Conservation (phyloP, 2,888 invertebrate genomes). For the Rhimphoctona megacephalus region DNA sequence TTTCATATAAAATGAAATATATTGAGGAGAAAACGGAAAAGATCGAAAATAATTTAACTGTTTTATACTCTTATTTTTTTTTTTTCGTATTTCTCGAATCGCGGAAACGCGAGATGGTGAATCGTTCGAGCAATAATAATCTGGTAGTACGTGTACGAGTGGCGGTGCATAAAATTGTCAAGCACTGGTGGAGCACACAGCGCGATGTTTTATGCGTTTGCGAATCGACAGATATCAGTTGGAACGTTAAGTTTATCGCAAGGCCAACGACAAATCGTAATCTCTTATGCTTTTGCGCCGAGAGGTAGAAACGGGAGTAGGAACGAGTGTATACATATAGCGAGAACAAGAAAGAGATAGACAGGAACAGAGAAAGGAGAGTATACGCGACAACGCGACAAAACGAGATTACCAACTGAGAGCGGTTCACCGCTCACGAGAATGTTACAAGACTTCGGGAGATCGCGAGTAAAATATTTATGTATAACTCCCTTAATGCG, state of each 20-base stretch:
- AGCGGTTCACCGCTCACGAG: conserved; percentile 28
- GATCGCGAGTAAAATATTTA: conserved; percentile 47
- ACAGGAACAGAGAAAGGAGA: conserved; percentile 42
- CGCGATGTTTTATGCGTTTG: conserved; percentile 78
- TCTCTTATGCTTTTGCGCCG: conserved; percentile 72
- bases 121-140: conserved; percentile 16
- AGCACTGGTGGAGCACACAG: conserved; percentile 26
- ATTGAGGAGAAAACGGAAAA: background rate
- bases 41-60: background rate
- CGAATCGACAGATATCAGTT: conserved; percentile 80
- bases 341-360: conserved; percentile 47
- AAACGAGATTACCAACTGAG: conserved; percentile 40
- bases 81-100: background rate
- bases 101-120: conserved; percentile 15
- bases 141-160: background rate
- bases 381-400: conserved; percentile 9
- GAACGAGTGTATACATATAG: conserved; percentile 72
- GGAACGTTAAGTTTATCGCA: conserved; percentile 82
- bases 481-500: conserved; percentile 40
- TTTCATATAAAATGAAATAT: background rate
- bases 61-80: background rate
- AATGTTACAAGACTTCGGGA: conserved; percentile 39
- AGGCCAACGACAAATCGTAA: conserved; percentile 84
- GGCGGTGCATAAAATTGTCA: conserved; percentile 35
- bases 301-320: conserved; percentile 62